phyloP scores from a whole-genome alignment of 2,888 invertebrate species.

The Embidobia sp. region DNA sequence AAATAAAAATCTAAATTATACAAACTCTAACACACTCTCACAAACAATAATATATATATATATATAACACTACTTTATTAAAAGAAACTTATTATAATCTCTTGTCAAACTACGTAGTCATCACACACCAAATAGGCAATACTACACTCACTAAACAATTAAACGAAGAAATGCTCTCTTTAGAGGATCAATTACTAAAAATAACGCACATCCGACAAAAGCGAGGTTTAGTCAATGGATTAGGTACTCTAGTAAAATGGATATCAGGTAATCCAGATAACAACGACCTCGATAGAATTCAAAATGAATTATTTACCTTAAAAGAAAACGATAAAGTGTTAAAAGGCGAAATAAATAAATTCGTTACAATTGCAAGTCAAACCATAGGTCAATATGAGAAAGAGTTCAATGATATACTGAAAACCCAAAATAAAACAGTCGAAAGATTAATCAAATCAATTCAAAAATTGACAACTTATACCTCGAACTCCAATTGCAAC shows the following conservation, averaged over 20 bases:
- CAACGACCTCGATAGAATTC: slow-evolving; percentile 9
- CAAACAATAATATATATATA: no score
- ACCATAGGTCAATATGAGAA: slow-evolving; percentile 5
- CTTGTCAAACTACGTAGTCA: no score
- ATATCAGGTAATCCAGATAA: slow-evolving; percentile 9
- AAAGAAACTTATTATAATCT: no score
- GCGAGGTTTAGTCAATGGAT: slow-evolving; percentile 4
- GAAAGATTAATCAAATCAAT: slow-evolving; percentile 1
- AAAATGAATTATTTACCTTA: background rate
- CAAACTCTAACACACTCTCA: no score
- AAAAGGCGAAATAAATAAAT: no score
- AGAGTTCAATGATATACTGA: background rate
- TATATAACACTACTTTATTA: no score
- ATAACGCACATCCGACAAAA: no score
- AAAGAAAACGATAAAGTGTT: slow-evolving; percentile 1
- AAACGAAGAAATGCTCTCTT: no score
- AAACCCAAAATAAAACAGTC: slow-evolving; percentile 10
- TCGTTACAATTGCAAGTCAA: slow-evolving; percentile 5
- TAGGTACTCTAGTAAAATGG: slow-evolving; percentile 3
- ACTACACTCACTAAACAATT: no score
- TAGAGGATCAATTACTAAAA: no score
- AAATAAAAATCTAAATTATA: no score
- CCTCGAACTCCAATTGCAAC: slow-evolving; percentile 6
- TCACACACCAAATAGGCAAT: no score
- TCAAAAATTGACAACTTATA: slow-evolving; percentile 8